Evolutionary conservation across 35 echinoderm and acorn worm species (phyloP).

Genomic region (Ptychodera flava): DNA sequence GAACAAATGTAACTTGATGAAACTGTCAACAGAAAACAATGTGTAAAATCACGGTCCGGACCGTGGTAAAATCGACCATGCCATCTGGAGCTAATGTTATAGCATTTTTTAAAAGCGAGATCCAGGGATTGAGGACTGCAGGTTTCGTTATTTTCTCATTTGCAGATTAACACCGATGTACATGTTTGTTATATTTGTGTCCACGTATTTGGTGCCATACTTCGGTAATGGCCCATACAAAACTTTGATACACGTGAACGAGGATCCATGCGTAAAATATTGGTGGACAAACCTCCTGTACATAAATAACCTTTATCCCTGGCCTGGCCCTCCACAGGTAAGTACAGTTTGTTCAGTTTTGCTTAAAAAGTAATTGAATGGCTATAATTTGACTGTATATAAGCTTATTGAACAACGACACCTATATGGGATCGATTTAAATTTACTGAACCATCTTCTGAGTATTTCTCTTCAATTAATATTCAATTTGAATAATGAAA

Average conservation of each 20-base stretch:
- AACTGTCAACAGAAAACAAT: no score
- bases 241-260: neutral
- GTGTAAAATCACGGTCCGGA: no score
- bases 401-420: neutral
- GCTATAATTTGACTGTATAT: neutral
- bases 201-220: conserved; percentile 19
- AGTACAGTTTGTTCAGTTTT: neutral
- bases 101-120: no score
- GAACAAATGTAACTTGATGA: no score
- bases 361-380: neutral
- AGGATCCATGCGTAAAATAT: conserved; percentile 34
- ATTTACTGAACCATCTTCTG: neutral
- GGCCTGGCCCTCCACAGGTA: conserved; percentile 10
- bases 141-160: no score
- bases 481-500: neutral
- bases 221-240: conserved; percentile 37
- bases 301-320: conserved; percentile 81
- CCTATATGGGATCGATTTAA: neutral
- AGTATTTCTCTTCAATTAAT: neutral
- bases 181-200: conserved; percentile 48
- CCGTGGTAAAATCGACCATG: no score
- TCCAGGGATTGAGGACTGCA: no score
- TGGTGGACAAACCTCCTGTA: conserved; percentile 93
- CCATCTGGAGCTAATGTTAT: no score
- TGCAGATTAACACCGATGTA: conserved; percentile 49